Evolutionary conservation across 2,113 vertebrate species (phyloP), one percentile per base, ranked within the genome.

Genomic region (Aegotheles bennettii): DNA sequence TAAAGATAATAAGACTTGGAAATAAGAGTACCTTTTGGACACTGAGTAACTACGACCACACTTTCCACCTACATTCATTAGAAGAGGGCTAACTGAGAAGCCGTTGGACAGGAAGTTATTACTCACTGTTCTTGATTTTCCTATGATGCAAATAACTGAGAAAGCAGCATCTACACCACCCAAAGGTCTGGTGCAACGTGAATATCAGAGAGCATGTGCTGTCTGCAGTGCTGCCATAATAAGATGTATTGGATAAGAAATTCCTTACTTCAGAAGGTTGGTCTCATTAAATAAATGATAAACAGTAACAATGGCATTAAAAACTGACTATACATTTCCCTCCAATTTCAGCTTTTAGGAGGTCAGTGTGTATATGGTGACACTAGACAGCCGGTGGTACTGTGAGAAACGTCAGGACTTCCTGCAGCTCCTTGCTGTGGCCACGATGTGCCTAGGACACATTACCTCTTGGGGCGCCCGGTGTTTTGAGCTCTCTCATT

Each of bases 1-100:
- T 88, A 56, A 93, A 94, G 35, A 75, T 71, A 86, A 24, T 45
- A 76, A 71, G 69, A 76, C 64, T 69, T 88, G 51, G 53, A 94
- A 90, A 70, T 60, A 79, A 51, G 92, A 73, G 80, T 75, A 93
- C 24, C 24, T 94, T 95, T 95, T 73, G 50, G 68, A 65, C 67
- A 79, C 63, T 47, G 68, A 95, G 69, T 91, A 89, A 96, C 93
- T 68, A 67, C 73, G 78, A 76, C 48, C 63, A 80, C 57, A 69
- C 79, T 95, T 93, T 48, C 86, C 86, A 84, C 53, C 57, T 83
- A 77, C 76, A 43, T 60, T 93, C 50, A 93, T 84, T 89, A 87
- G 93, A 84, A 64, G 19, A 64, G 60, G n/a, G 50, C 50, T 95
- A 87, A 51, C 82, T 85, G 36, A 59, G 64, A 94, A 91, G 80